Evolutionary conservation across 2,113 vertebrate species (phyloP).

Genomic region (Micronycteris hirsuta): DNA sequence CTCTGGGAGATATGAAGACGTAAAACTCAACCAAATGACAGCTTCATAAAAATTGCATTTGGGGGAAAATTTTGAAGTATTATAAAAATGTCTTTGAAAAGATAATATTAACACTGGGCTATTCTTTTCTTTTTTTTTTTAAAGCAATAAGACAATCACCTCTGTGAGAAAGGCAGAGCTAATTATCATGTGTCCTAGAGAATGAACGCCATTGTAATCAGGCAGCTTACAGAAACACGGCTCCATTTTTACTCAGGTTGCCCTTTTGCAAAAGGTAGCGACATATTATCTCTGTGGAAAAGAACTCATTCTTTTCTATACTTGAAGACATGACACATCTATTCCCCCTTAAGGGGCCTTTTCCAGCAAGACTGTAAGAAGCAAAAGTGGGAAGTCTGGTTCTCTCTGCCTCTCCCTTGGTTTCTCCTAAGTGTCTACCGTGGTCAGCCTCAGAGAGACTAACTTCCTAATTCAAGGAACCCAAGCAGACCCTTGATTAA

Average conservation of each 20-base stretch:
- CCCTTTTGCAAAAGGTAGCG: background rate
- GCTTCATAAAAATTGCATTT: background rate
- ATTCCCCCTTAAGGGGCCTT: background rate
- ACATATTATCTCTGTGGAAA: background rate
- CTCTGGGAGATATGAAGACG: background rate
- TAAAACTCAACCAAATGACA: background rate
- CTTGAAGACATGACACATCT: background rate
- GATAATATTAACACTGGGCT: background rate
- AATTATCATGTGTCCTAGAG: constrained; percentile 10
- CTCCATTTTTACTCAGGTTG: background rate
- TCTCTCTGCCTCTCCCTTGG: background rate
- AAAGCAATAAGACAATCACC: background rate
- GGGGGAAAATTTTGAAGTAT: background rate
- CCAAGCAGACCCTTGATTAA: background rate
- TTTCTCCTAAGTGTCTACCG: background rate
- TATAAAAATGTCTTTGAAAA: constrained; percentile 44
- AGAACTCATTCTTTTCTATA: background rate
- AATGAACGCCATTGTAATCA: background rate
- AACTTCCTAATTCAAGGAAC: background rate
- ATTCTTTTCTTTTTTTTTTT: background rate
- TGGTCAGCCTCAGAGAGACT: background rate
- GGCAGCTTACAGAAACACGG: background rate
- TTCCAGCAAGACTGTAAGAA: background rate
- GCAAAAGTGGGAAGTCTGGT: background rate
- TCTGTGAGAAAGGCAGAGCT: background rate